A percentile compares a stretch with the other conserved stretches of the same genome.
Evolutionary conservation across 2,888 invertebrate species (phyloP).

Genomic region (Orthonevra nobilis): DNA sequence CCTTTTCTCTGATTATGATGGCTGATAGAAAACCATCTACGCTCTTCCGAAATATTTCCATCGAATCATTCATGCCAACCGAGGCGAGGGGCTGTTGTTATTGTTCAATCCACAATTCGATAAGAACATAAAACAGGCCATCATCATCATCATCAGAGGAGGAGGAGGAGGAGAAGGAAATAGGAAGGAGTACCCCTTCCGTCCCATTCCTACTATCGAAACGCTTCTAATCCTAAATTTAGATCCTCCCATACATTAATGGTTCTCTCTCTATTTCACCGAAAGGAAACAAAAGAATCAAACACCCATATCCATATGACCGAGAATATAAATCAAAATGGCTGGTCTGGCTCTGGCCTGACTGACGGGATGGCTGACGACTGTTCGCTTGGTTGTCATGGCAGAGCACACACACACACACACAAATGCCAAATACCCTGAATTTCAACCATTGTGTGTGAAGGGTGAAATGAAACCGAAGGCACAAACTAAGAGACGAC

Average conservation of each 20-base stretch:
- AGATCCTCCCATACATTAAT: constrained; percentile 73
- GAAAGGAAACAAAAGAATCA: constrained; percentile 70
- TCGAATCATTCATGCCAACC: no score
- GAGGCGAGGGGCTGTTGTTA: constrained; percentile 23
- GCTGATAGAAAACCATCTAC: constrained; percentile 68
- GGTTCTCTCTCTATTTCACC: constrained; percentile 68
- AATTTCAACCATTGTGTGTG: constrained; percentile 58
- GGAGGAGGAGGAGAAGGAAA: constrained; percentile 32
- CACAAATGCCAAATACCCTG: constrained; percentile 25
- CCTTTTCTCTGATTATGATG: constrained; percentile 25
- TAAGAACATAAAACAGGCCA: constrained; percentile 57
- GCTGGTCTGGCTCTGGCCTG: constrained; percentile 76
- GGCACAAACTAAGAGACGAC: constrained; percentile 51
- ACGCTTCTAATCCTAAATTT: constrained; percentile 64
- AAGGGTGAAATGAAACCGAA: constrained; percentile 65
- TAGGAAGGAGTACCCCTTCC: no score
- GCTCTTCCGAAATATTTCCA: constrained; percentile 5
- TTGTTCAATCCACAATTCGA: constrained; percentile 50
- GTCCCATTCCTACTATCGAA: constrained; percentile 22
- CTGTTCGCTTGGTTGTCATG: constrained; percentile 79
- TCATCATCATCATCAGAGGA: no score
- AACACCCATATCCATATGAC: constrained; percentile 78
- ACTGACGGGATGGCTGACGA: constrained; percentile 75
- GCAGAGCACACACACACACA: constrained; percentile 48
- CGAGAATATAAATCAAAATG: constrained; percentile 80